A percentile compares a stretch with the other conserved stretches of the same genome.
Conservation (phyloP, 2,797 vertebrate species). For the Enteromius mattozi region DNA sequence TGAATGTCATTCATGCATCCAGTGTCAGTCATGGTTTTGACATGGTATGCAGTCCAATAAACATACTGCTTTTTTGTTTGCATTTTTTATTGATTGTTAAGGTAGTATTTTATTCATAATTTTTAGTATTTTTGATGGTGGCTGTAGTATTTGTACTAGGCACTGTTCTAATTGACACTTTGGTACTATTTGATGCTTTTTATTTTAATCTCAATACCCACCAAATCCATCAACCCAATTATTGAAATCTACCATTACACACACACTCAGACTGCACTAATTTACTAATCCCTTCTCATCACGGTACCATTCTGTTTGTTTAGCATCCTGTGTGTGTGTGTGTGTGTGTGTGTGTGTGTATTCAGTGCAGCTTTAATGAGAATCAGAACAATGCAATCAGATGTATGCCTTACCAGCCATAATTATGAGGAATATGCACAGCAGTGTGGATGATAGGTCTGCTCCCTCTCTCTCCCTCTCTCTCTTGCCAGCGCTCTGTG, state of each 20-base stretch:
- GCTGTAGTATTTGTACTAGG: neutral
- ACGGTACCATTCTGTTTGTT: conserved; percentile 8
- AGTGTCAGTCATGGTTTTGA: neutral
- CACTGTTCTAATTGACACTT: conserved; percentile 19
- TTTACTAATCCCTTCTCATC: neutral
- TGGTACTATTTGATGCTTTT: conserved; percentile 6
- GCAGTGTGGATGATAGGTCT: conserved; percentile 55
- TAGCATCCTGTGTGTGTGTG: neutral
- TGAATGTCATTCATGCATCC: neutral
- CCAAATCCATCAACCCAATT: conserved; percentile 16
- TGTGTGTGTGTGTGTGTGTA: conserved; percentile 10
- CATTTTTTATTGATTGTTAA: neutral
- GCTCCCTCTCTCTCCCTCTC: conserved; percentile 39
- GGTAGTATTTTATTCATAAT: neutral
- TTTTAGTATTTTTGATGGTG: neutral
- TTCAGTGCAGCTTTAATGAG: conserved; percentile 45
- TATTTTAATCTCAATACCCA: neutral
- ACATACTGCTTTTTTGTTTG: neutral
- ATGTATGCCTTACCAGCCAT: conserved; percentile 49
- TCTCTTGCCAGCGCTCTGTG: conserved; percentile 52
- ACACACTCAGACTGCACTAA: neutral
- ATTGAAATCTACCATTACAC: conserved; percentile 24
- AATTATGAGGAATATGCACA: conserved; percentile 59
- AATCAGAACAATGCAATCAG: conserved; percentile 47
- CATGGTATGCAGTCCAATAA: neutral